Percentiles rank a stretch among this genome's conserved stretches.
phyloP scores from a whole-genome alignment of 2,888 invertebrate genomes.

The Pyrocoelia pectoralis region DNA sequence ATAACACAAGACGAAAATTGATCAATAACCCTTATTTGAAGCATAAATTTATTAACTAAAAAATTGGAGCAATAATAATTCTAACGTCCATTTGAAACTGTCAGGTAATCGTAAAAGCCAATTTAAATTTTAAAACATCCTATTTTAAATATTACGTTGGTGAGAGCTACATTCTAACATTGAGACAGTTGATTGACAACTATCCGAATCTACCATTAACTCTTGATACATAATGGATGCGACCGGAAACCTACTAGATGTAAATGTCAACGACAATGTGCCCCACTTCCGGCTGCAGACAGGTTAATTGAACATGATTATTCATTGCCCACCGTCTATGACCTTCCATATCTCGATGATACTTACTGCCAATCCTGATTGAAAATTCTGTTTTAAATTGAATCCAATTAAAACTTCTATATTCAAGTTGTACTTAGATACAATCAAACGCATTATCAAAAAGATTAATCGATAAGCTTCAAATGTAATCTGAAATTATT shows the following conservation, averaged over 20 bases:
- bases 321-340: conserved; percentile 42
- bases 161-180: conserved; percentile 21
- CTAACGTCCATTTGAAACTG: not conserved
- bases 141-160: conserved; percentile 26
- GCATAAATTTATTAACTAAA: not conserved
- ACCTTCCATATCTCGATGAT: conserved; percentile 32
- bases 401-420: conserved; percentile 14
- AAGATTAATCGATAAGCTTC: not conserved
- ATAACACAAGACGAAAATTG: not conserved
- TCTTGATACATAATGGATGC: conserved; percentile 54
- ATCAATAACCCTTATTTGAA: not conserved
- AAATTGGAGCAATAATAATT: not conserved
- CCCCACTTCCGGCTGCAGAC: conserved; percentile 42
- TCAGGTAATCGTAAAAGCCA: conserved; percentile 2
- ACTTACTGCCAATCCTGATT: conserved; percentile 20
- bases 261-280: conserved; percentile 48
- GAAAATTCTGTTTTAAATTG: conserved; percentile 9
- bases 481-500: not conserved
- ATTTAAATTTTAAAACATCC: conserved; percentile 23
- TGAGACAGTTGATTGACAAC: conserved; percentile 54
- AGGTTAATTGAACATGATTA: conserved; percentile 49
- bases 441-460: not conserved
- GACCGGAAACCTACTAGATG: conserved; percentile 48
- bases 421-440: conserved; percentile 9
- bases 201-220: conserved; percentile 57